Base-by-base conservation (phyloP, 2,888 invertebrate genomes). In the Aspidapion aeneum region DNA sequence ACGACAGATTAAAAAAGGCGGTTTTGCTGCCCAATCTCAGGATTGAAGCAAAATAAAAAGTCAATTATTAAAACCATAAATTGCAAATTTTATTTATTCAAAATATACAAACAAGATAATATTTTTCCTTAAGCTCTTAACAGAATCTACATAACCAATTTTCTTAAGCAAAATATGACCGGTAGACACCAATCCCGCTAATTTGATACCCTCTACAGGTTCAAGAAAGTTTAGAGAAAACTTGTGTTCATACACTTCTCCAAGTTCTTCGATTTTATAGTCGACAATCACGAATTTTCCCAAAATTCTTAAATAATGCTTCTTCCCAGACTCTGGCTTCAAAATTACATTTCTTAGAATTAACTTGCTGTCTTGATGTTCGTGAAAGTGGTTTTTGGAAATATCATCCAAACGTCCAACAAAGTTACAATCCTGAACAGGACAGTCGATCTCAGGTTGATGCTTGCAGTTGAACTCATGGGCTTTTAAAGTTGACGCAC, bases 341-440 rank as follows among this genome's bases (percentile, higher is more conserved):
- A 64, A 21, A 2, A 66, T 56, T n/a, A 66, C 66, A 22, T 66
- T 66, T 18, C 66, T 48, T 21, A 66, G 58, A 17, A 66, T 64
- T 52, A 66, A 7, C 21, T 66, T 66, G 52, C 60, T 57, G 22
- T 66, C 55, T 21, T 64, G 60, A 35, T 66, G 64, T 12, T 61
- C 57, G 21, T 60, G 61, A 60, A 66, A 66, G 50, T 66, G 66
- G 1, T 64, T 57, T 18, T 51, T 18, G 12, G 52, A 52, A 57
- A 66, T 56, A 35, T 57, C 20, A 22, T 66, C 64, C 2, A 66
- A 21, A 7, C 17, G 48, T 2, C 64, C 66, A 9, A 21, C 56
- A 63, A 63, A 66, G n/a, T 18, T 1, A 49, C 66, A 66, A 1
- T 50, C 57, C 16, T 52, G 18, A 1, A 66, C 66, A 1, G 66